Percentiles rank a stretch among this genome's conserved stretches.
phyloP scores from a whole-genome alignment of 2,113 vertebrate genomes.

The Perca fluviatilis region DNA sequence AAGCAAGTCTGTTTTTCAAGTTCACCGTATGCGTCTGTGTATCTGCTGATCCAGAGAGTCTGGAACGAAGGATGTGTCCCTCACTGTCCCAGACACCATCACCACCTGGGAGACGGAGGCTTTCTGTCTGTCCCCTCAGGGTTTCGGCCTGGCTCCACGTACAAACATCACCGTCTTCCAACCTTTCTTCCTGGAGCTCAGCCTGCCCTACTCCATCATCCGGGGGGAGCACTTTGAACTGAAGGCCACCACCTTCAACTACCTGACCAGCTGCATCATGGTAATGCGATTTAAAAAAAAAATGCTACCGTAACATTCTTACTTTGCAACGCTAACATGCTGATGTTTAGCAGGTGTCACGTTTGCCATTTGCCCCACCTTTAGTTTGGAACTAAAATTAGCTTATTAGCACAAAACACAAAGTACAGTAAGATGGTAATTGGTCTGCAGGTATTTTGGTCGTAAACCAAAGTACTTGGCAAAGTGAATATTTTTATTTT shows the following conservation, averaged over 20 bases:
- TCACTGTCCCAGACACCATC: slow-evolving; percentile 90
- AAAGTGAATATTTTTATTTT: no score
- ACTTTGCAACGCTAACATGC: no score
- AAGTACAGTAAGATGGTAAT: no score
- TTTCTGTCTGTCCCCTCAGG: slow-evolving; percentile 87
- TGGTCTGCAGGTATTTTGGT: no score
- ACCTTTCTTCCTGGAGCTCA: slow-evolving; percentile 92
- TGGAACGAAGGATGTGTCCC: slow-evolving; percentile 78
- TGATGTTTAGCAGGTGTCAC: no score
- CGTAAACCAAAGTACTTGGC: no score
- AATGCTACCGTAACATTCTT: no score
- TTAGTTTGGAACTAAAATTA: no score
- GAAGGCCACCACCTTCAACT: slow-evolving; percentile 86
- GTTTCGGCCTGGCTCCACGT: slow-evolving; percentile 88
- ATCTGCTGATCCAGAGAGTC: slow-evolving; percentile 74
- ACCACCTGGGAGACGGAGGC: slow-evolving; percentile 91
- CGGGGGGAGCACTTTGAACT: no score
- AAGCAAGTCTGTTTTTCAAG: not conserved
- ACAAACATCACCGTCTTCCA: slow-evolving; percentile 86
- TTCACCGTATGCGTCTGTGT: not conserved
- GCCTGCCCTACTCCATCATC: slow-evolving; percentile 85
- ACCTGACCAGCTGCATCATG: slow-evolving; percentile 87
- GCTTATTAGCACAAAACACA: no score
- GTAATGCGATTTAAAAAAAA: slow-evolving; percentile 68
- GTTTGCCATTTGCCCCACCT: no score